Evolutionary conservation across 1,140 invertebrate genomes (phyloP).

Genomic region (Carcinoscorpius rotundicauda): DNA sequence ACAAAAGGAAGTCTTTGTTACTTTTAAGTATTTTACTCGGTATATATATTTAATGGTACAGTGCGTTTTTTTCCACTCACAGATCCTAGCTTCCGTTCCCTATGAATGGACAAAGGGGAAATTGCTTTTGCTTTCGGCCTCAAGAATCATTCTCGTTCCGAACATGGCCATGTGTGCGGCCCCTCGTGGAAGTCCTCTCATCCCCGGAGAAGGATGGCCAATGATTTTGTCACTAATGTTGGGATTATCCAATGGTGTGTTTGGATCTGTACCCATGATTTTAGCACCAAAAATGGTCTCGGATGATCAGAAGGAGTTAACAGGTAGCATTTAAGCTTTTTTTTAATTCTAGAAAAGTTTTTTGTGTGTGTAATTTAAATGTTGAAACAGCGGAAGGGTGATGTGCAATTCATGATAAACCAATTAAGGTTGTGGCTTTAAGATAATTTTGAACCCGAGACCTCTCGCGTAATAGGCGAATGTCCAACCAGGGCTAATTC

Average conservation of each 20-base stretch:
- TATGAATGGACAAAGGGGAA: constrained; percentile 65
- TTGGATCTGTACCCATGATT: constrained; percentile 84
- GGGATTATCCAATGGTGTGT: constrained; percentile 70
- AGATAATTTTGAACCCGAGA: too few relatives aligned
- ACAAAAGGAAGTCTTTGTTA: too few relatives aligned
- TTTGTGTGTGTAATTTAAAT: too few relatives aligned
- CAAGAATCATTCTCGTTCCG: constrained; percentile 59
- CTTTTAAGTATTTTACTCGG: too few relatives aligned
- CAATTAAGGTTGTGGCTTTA: too few relatives aligned
- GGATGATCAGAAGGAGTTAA: constrained; percentile 59
- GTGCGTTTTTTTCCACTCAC: constrained; percentile 16
- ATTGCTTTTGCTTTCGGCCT: constrained; percentile 52
- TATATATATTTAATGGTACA: too few relatives aligned
- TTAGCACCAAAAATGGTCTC: constrained; percentile 67
- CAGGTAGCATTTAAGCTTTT: constrained; percentile 36
- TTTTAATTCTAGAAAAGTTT: too few relatives aligned
- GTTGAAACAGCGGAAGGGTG: too few relatives aligned
- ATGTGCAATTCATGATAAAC: too few relatives aligned
- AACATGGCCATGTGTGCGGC: constrained; percentile 63
- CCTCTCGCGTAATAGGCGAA: too few relatives aligned
- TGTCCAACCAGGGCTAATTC: too few relatives aligned
- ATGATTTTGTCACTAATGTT: constrained; percentile 51
- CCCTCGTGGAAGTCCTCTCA: constrained; percentile 53
- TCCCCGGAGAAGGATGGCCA: constrained; percentile 53
- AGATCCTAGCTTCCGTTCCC: constrained; percentile 64